Conservation (phyloP, 2,113 vertebrate species). For the Xiphorhynchus elegans region DNA sequence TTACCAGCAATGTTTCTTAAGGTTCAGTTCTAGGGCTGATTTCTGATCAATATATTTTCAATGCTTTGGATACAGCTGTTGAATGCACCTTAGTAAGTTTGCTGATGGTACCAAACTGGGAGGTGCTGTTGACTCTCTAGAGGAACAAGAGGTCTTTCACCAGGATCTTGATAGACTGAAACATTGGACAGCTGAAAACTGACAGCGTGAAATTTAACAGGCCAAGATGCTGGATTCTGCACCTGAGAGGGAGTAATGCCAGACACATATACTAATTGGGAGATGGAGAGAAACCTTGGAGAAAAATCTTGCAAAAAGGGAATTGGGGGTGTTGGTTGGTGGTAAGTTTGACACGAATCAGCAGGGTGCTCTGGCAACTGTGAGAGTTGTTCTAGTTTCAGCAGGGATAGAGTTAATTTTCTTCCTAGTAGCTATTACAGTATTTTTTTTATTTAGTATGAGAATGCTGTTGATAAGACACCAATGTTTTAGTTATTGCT, state of each 20-base stretch:
- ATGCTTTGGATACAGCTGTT: too few relatives aligned
- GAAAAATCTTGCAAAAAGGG: neutral
- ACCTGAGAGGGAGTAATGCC: too few relatives aligned
- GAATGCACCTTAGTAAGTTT: too few relatives aligned
- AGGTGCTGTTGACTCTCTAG: too few relatives aligned
- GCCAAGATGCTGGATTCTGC: neutral
- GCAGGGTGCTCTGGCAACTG: neutral
- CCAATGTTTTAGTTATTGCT: neutral
- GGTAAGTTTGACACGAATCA: neutral
- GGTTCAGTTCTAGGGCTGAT: too few relatives aligned
- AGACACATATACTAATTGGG: fast-evolving
- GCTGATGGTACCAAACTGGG: too few relatives aligned
- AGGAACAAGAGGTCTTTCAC: too few relatives aligned
- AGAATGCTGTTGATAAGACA: neutral
- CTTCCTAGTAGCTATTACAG: neutral
- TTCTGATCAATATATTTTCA: too few relatives aligned
- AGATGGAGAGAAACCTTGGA: neutral
- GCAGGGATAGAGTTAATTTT: neutral
- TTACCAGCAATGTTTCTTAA: too few relatives aligned
- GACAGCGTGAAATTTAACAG: neutral
- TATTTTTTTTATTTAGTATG: neutral
- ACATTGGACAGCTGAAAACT: too few relatives aligned
- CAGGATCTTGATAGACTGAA: too few relatives aligned
- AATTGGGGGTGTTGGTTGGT: neutral
- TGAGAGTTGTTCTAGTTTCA: neutral